These are phyloP conservation scores for Hypothenemus hampei DNA, from an alignment of 1,140 invertebrate genomes.

Conservation along the genomic window DNA sequence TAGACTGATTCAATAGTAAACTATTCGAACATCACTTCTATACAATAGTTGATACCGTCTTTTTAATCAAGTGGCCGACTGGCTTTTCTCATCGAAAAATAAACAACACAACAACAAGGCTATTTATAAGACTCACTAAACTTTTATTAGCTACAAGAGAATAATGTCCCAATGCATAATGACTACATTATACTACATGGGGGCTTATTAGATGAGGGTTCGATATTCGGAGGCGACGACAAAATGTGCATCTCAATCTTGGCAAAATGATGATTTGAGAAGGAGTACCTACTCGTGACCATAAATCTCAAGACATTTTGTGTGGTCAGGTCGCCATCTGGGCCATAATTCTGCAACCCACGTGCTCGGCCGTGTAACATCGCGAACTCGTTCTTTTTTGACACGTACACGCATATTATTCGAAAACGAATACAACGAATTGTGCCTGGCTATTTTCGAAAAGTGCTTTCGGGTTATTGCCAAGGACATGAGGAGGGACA, in stretches of 20 bases:
- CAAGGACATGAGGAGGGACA: too few relatives aligned
- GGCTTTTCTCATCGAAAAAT: constrained; percentile 18
- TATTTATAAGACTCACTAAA: constrained; percentile 7
- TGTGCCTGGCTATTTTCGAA: too few relatives aligned
- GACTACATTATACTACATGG: neutral
- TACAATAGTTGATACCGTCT: too few relatives aligned
- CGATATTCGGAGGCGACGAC: neutral
- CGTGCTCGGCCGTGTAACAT: constrained; percentile 3
- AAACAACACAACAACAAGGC: constrained; percentile 15
- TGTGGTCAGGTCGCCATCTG: constrained; percentile 1
- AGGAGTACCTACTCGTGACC: neutral
- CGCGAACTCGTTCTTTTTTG: constrained; percentile 3
- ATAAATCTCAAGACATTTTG: neutral
- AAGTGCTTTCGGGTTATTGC: too few relatives aligned
- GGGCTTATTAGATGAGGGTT: neutral
- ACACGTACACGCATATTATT: neutral
- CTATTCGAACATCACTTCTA: too few relatives aligned
- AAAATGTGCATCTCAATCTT: neutral
- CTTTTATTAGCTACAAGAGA: constrained; percentile 7
- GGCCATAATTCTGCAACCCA: constrained; percentile 6
- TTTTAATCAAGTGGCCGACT: constrained; percentile 15
- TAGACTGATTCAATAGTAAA: too few relatives aligned
- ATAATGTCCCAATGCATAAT: constrained; percentile 6
- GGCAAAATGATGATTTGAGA: neutral
- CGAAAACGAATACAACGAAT: too few relatives aligned